Base-by-base conservation (phyloP, 2,888 invertebrate species). In the Caenorhabditis sp. region DNA sequence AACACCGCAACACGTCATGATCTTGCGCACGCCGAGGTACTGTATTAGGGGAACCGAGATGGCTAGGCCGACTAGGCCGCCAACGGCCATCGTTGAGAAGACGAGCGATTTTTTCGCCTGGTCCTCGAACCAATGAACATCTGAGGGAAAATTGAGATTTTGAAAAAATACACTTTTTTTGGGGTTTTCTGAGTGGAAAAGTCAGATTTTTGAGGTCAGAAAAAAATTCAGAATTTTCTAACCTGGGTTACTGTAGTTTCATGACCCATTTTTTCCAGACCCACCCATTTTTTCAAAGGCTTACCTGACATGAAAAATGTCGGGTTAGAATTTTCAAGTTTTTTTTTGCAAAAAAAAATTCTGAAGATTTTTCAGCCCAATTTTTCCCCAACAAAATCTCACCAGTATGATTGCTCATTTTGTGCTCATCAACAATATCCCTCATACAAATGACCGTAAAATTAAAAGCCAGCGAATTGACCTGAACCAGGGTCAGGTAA, bases 381-480 rank as follows among this genome's bases (percentile, higher is more conserved):
- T 43, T 1, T 10, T 1, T 19, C 4, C 19, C 43, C 19, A 24
- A 21, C 14, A 31, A 2, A 31, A 23, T 23, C 8, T 1, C 4
- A 49, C 43, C 26, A 43, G 43, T 60, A 10, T 23, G 26, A 10
- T 19, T 53, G 17, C 23, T 43, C 23, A 12, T 55, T 43, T 43
- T 0, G 24, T 26, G n/a, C 3, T 49, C 43, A 24, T 26, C 23
- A 49, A 27, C 50, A 14, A 75, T 64, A 43, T 75, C 75, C 1
- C 68, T 49, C 76, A 76, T 76, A 37, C 76, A 76, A 58, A 76
- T 76, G 0, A 76, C 71, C n/a, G 76, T 71, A 51, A 76, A 76
- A 54, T 76, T 76, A 31, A 76, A 66, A 6, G 59, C 64, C 1
- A 68, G 62, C 10, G 68, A 51, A 49, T 76, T 76, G 12, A 55